Base-by-base conservation (phyloP, 2,113 vertebrate genomes). In the Hucho hucho region DNA sequence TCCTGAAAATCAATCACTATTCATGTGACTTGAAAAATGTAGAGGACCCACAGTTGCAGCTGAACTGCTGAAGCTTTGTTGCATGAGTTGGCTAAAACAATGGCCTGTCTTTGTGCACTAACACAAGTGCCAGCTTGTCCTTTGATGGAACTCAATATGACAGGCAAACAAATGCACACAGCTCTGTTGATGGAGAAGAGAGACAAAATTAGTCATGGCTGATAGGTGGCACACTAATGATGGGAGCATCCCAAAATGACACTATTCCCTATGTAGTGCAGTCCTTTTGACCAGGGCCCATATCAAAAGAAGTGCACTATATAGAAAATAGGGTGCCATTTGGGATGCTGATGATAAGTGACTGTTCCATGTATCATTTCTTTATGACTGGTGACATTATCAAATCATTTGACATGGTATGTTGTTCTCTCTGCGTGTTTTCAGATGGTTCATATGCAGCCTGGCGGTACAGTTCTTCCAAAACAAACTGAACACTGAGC, bases 381-480 rank as follows among this genome's bases (percentile, higher is more conserved):
- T 47, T 32, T 14, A 47, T 47, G 7, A 47, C 46, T 3, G 46
- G 46, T 47, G 11, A 46, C 11, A 11, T 69, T 18, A 24, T 37
- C 5, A 24, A 28, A 6, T 3, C 11, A 13, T 29, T 28, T 29
- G 20, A 22, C 4, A 25, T 11, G 20, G 1, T 65, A 1, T 56
- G 11, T 59, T 24, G 3, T 64, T 81, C 18, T 70, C 4, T 37
- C 43, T 37, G 64, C 58, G 81, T 47, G 20, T 58, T 58, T 16
- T 20, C 14, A 98, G 97, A 87, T 98, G 96, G 96, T 87, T 97
- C 77, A 83, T 92, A 0, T 94, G 94, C 84, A 92, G 90, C 28
- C 83, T 97, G 88, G 94, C 93, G 0, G 92, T 96, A 77, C 93
- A 89, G 26, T 93, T 95, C 93, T 96, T 96, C 85, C 93, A 94